A percentile compares a stretch with the other conserved stretches of the same genome.
Conservation (phyloP, 2,113 vertebrate species). For the Antechinus stuartii region DNA sequence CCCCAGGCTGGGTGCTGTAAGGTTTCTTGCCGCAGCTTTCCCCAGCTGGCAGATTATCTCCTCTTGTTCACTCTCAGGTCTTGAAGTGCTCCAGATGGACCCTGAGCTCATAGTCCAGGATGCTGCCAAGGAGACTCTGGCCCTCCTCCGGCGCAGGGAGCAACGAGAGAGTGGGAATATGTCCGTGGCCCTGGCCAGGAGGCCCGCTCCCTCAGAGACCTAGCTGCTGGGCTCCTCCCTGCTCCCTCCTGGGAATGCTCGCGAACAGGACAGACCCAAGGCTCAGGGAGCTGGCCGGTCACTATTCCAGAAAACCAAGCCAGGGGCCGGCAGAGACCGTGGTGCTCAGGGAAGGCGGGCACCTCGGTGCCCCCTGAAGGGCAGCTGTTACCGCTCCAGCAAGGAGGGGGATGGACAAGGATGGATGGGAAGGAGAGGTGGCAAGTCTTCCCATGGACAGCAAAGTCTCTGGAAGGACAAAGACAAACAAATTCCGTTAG, state of each 20-base stretch:
- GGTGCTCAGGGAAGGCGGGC: background rate
- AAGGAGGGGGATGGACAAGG: background rate
- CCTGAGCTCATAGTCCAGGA: constrained; percentile 45
- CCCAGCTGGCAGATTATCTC: accelerated
- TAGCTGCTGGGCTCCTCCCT: background rate
- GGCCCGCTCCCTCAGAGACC: background rate
- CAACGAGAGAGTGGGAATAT: background rate
- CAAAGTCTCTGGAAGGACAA: background rate
- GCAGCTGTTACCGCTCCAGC: background rate
- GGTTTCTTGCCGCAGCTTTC: accelerated
- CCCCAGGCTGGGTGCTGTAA: accelerated
- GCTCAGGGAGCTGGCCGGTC: background rate
- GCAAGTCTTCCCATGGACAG: background rate
- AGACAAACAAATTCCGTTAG: no score
- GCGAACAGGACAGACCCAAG: background rate
- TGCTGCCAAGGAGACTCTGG: constrained; percentile 62
- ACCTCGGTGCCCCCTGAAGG: background rate
- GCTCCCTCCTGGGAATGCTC: background rate
- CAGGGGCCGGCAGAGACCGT: background rate
- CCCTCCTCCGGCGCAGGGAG: background rate
- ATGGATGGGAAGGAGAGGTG: background rate
- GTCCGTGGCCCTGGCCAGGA: background rate
- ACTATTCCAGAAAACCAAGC: background rate
- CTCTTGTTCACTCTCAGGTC: constrained; percentile 31
- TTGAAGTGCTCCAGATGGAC: constrained; percentile 71